A percentile compares a stretch with the other conserved stretches of the same genome.
phyloP scores from a whole-genome alignment of 2,797 vertebrate species.

The Anableps anableps region DNA sequence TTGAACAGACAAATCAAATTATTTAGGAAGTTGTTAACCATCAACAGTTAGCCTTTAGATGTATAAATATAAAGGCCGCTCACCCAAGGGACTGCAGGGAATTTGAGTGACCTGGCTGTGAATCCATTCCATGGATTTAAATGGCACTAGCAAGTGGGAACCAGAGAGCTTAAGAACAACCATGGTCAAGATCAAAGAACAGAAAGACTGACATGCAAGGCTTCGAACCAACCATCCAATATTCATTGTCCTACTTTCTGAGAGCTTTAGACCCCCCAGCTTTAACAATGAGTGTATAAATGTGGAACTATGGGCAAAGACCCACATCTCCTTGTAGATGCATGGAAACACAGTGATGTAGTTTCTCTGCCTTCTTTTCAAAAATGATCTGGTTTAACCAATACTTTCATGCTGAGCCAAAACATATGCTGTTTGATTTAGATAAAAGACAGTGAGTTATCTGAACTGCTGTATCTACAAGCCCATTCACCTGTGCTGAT shows the following conservation, averaged over 20 bases:
- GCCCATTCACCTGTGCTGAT: not conserved
- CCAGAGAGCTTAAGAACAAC: constrained; percentile 42
- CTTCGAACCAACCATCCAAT: constrained; percentile 41
- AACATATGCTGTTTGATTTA: constrained; percentile 1
- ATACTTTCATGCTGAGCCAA: not conserved
- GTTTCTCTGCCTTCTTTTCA: not conserved
- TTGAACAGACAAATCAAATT: not conserved
- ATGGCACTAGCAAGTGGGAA: constrained; percentile 39
- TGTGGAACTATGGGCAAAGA: constrained; percentile 27
- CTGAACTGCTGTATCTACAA: not conserved
- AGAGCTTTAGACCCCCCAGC: constrained; percentile 17
- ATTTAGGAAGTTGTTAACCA: not conserved
- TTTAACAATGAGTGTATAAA: constrained; percentile 13
- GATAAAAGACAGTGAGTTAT: not conserved
- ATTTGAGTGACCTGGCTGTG: constrained; percentile 49
- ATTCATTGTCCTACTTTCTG: constrained; percentile 69
- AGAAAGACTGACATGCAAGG: constrained; percentile 46
- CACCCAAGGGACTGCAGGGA: constrained; percentile 2
- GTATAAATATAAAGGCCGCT: not conserved
- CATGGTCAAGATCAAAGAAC: constrained; percentile 65
- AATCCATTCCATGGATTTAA: constrained; percentile 48
- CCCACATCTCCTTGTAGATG: constrained; percentile 20
- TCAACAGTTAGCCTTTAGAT: not conserved
- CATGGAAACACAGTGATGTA: not conserved
- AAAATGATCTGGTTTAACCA: constrained; percentile 1